phyloP scores from a whole-genome alignment of 92 coral and sea anemone species.

The Actinernus sp. region DNA sequence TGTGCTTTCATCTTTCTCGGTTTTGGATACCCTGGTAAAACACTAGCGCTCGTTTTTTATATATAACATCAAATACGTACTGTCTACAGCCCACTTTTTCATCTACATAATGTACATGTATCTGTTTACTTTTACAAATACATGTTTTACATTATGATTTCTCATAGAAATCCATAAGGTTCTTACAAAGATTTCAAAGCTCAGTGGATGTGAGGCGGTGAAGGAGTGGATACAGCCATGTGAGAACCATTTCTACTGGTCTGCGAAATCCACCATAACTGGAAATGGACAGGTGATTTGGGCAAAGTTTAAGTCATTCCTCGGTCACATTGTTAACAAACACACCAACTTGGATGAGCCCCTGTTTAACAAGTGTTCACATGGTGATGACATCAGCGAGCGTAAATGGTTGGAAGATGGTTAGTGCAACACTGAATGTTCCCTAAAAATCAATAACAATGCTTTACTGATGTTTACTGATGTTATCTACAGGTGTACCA shows the following conservation, averaged over 20 bases:
- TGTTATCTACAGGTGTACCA: no score
- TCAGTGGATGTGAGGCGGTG: constrained; percentile 34
- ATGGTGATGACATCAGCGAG: constrained; percentile 31
- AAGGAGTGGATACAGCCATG: constrained; percentile 40
- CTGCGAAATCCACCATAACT: constrained; percentile 47
- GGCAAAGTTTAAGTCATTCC: constrained; percentile 52
- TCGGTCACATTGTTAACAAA: constrained; percentile 52
- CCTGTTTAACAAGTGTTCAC: constrained; percentile 46
- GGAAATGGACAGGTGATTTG: constrained; percentile 57
- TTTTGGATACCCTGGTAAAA: no score
- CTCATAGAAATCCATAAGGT: constrained; percentile 48
- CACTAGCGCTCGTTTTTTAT: no score
- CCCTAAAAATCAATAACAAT: no score
- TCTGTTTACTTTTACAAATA: no score
- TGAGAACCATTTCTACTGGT: constrained; percentile 46
- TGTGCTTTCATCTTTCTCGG: no score
- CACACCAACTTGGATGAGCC: constrained; percentile 28
- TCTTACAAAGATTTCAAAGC: constrained; percentile 36
- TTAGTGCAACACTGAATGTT: no score
- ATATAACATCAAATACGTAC: no score
- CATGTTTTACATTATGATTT: no score
- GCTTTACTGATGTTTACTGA: no score
- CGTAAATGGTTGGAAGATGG: constrained; percentile 51
- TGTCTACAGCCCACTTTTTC: no score
- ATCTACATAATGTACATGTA: no score